These are phyloP conservation scores for Ianthella basta DNA, from an alignment of 37 sponge, comb jelly and placozoan genomes.

Conservation along the genomic window DNA sequence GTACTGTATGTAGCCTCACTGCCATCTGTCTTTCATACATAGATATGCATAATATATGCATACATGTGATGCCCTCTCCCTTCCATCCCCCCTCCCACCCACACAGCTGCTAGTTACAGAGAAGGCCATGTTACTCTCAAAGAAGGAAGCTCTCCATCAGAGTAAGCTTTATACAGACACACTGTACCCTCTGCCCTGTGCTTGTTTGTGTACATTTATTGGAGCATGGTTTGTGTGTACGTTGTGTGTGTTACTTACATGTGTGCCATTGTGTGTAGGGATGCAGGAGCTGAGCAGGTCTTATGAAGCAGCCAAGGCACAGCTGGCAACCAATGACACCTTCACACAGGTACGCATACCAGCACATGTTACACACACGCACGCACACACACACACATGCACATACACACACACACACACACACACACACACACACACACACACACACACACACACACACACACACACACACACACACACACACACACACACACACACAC, in stretches of 20 bases:
- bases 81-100: too few relatives aligned
- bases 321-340: slow-evolving; percentile 84
- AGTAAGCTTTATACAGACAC: slow-evolving; percentile 39
- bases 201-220: neutral
- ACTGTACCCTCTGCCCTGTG: neutral
- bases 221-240: neutral
- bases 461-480: too few relatives aligned
- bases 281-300: slow-evolving; percentile 39
- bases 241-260: neutral
- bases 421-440: too few relatives aligned
- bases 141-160: slow-evolving; percentile 46
- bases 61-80: too few relatives aligned
- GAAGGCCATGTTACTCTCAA: slow-evolving; percentile 44
- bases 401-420: neutral
- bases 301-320: slow-evolving; percentile 70
- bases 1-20: neutral
- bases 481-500: too few relatives aligned
- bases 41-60: too few relatives aligned
- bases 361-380: too few relatives aligned
- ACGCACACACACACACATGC: too few relatives aligned
- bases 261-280: slow-evolving; percentile 52
- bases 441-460: too few relatives aligned
- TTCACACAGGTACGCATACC: slow-evolving; percentile 69
- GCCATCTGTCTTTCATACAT: too few relatives aligned
- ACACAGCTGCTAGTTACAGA: slow-evolving; percentile 57